phyloP scores from a whole-genome alignment of 2,888 invertebrate genomes.

The Mythimna albipuncta region DNA sequence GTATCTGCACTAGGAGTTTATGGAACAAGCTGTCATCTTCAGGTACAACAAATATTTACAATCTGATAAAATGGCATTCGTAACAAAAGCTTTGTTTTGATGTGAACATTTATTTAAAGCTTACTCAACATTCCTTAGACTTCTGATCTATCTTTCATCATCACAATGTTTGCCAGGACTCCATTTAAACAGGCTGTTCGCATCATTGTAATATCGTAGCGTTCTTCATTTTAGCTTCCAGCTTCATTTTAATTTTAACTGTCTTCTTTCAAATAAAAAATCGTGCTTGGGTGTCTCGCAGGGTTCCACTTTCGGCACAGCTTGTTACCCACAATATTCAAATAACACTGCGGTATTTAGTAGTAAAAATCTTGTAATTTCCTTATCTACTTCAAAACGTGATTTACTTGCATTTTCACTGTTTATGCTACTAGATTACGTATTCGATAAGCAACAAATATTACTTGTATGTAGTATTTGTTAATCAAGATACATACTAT shows the following conservation, averaged over 20 bases:
- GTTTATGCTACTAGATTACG: slow-evolving; percentile 55
- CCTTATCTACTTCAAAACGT: slow-evolving; percentile 57
- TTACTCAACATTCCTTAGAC: neutral
- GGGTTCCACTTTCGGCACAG: slow-evolving; percentile 14
- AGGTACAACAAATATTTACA: neutral
- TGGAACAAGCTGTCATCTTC: slow-evolving; percentile 19
- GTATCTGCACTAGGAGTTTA: slow-evolving; percentile 13
- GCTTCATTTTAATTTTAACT: neutral
- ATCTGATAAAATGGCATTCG: slow-evolving; percentile 1
- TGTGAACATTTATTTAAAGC: neutral
- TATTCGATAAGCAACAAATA: slow-evolving; percentile 42
- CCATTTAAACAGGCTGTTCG: neutral
- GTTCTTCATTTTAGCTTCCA: neutral
- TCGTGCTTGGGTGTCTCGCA: neutral
- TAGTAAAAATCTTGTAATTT: slow-evolving; percentile 12
- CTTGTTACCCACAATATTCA: slow-evolving; percentile 1
- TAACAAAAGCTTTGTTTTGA: slow-evolving; percentile 6
- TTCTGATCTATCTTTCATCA: neutral
- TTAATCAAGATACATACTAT: slow-evolving; percentile 62
- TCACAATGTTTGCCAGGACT: neutral
- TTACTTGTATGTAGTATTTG: slow-evolving; percentile 63
- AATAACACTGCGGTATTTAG: slow-evolving; percentile 26
- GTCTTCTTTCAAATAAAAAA: neutral
- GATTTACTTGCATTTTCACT: slow-evolving; percentile 50
- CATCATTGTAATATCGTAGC: neutral